Conservation (phyloP, 2,888 invertebrate genomes). For the Nomada flava region DNA sequence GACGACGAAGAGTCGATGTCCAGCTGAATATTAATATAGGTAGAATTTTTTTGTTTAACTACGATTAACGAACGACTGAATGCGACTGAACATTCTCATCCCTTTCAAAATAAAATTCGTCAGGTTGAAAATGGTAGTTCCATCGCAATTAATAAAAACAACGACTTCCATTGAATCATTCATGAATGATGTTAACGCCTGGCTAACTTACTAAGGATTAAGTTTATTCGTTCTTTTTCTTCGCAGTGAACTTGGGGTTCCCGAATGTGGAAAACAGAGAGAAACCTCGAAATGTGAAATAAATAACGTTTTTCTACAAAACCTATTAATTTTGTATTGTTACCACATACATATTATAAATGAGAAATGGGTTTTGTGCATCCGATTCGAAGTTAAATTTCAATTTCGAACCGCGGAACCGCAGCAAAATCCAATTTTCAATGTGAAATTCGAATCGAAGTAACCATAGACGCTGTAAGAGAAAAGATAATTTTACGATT, state of each 20-base stretch:
- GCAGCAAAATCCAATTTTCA: neutral
- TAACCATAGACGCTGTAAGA: too few relatives aligned
- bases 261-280: constrained; percentile 11
- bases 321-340: constrained; percentile 21
- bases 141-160: neutral
- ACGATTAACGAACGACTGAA: neutral
- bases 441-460: neutral
- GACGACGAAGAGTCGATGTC: constrained; percentile 50
- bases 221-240: constrained; percentile 4
- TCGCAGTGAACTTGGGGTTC: constrained; percentile 39
- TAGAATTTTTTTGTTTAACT: neutral
- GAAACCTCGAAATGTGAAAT: constrained; percentile 41
- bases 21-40: constrained; percentile 58
- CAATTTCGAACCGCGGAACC: neutral
- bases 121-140: neutral
- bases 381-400: neutral
- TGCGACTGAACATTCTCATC: neutral
- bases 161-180: neutral
- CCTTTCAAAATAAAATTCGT: neutral
- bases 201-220: neutral
- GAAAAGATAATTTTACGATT: too few relatives aligned
- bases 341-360: constrained; percentile 6
- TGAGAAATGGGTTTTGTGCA: neutral
- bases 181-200: neutral
- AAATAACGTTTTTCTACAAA: constrained; percentile 52